phyloP scores from a whole-genome alignment of 2,113 vertebrate species.

The Pagrus major region DNA sequence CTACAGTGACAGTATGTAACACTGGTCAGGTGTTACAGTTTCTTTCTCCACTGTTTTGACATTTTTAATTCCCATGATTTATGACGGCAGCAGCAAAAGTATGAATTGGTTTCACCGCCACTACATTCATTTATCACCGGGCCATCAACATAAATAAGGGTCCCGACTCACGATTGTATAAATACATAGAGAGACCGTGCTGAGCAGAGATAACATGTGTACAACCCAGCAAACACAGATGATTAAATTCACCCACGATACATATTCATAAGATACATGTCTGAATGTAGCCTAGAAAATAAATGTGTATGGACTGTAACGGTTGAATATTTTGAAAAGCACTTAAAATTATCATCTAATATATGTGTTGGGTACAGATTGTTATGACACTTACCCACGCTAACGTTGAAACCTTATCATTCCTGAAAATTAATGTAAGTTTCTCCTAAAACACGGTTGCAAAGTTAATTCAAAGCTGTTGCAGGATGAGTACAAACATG shows the following conservation, averaged over 20 bases:
- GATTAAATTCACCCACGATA: neutral
- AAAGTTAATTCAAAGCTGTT: too few species aligned
- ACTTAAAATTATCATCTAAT: neutral
- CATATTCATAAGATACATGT: slow-evolving; percentile 6
- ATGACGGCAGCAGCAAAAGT: slow-evolving; percentile 44
- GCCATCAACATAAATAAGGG: slow-evolving; percentile 45
- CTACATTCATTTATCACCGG: slow-evolving; percentile 56
- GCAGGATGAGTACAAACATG: too few species aligned
- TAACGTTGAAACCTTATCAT: too few species aligned
- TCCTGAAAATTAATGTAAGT: too few species aligned
- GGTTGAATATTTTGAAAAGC: neutral
- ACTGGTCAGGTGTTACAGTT: neutral
- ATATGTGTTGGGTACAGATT: neutral
- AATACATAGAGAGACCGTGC: slow-evolving; percentile 35
- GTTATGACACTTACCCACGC: neutral
- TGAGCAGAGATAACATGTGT: slow-evolving; percentile 8
- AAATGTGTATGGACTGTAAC: neutral
- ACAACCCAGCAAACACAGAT: slow-evolving; percentile 31
- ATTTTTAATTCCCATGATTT: slow-evolving; percentile 67
- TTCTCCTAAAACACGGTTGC: too few species aligned
- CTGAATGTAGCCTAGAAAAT: neutral
- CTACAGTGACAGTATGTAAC: neutral
- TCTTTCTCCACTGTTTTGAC: slow-evolving; percentile 38
- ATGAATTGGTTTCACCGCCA: slow-evolving; percentile 51
- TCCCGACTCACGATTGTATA: slow-evolving; percentile 17